Percentiles rank a stretch among this genome's conserved stretches.
Conservation (phyloP, 2,888 invertebrate species). For the Amphipyra berbera region DNA sequence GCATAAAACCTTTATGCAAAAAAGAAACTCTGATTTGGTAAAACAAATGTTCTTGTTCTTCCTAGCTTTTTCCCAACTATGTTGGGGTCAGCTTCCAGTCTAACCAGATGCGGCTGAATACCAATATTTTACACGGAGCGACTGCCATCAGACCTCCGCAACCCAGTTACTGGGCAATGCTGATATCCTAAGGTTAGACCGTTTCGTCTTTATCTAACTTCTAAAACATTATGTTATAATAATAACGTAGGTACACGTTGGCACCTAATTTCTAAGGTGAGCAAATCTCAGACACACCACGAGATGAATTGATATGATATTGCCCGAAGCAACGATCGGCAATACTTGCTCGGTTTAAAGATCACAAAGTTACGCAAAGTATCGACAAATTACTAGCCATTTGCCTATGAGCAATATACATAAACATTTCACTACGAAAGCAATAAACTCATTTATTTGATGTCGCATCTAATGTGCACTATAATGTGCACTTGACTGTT, state of each 20-base stretch:
- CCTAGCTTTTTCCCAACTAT: no score
- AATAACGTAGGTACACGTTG: background rate
- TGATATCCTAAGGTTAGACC: no score
- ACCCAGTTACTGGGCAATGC: no score
- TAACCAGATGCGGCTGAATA: no score
- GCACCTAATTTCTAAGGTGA: conserved; percentile 9
- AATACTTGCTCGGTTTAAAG: conserved; percentile 24
- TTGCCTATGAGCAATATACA: conserved; percentile 22
- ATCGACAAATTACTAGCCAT: conserved; percentile 24
- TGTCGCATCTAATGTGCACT: background rate
- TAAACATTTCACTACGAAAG: conserved; percentile 4
- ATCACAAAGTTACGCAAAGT: conserved; percentile 42
- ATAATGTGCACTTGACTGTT: background rate
- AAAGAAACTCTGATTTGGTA: background rate
- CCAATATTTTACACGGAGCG: no score
- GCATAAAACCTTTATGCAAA: no score
- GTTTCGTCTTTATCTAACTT: no score
- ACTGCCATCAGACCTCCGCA: no score
- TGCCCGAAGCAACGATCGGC: conserved; percentile 16
- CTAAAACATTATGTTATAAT: no score
- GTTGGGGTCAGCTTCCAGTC: no score
- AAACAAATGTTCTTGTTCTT: no score
- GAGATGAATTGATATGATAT: conserved; percentile 32
- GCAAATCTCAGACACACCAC: conserved; percentile 7
- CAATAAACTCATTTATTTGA: background rate